Percentiles rank a stretch among this genome's conserved stretches.
phyloP scores from a whole-genome alignment of 2,888 invertebrate species.

The Gymnoscelis rufifasciata region DNA sequence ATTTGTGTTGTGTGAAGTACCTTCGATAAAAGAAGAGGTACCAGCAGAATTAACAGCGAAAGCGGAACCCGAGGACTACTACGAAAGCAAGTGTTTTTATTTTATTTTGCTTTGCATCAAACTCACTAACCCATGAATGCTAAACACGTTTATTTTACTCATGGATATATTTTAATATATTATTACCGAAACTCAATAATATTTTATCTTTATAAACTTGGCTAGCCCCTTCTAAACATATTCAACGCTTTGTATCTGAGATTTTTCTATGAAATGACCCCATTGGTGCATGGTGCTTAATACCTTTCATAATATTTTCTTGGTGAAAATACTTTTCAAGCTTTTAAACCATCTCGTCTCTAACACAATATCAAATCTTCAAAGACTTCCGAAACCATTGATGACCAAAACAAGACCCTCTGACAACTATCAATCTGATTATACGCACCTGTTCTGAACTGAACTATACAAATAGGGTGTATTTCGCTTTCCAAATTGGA shows the following conservation, averaged over 20 bases:
- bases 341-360: constrained; percentile 7
- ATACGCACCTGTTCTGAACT: constrained; percentile 62
- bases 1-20: constrained; percentile 24
- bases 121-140: constrained; percentile 5
- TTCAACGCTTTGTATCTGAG: too few relatives aligned
- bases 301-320: neutral
- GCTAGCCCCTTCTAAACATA: too few relatives aligned
- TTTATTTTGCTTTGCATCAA: constrained; percentile 32
- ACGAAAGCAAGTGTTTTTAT: constrained; percentile 63
- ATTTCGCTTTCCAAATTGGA: constrained; percentile 21
- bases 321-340: neutral
- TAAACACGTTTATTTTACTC: neutral
- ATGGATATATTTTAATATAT: too few relatives aligned
- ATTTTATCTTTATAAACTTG: too few relatives aligned
- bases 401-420: constrained; percentile 48
- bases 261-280: too few relatives aligned
- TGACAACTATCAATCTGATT: constrained; percentile 55
- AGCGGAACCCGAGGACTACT: constrained; percentile 54
- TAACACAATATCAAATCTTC: constrained; percentile 26
- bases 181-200: too few relatives aligned
- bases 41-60: constrained; percentile 37
- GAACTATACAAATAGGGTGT: constrained; percentile 48
- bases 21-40: constrained; percentile 54
- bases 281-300: too few relatives aligned
- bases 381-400: constrained; percentile 45